Conservation (phyloP, 2,797 vertebrate genomes). For the Microctenopoma lineatum region DNA sequence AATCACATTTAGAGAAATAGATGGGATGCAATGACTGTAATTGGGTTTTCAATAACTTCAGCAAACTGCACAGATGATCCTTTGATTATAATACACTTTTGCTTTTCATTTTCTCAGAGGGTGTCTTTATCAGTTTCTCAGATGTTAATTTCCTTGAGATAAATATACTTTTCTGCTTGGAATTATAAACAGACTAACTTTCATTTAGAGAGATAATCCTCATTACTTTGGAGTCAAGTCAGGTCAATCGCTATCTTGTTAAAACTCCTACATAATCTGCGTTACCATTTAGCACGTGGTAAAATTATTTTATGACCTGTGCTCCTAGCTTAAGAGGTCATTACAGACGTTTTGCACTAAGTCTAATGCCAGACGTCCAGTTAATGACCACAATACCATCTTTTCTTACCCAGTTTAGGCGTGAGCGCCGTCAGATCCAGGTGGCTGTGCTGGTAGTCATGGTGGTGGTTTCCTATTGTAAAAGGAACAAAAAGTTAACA, state of each 20-base stretch:
- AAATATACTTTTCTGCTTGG: constrained; percentile 46
- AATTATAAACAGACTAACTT: constrained; percentile 38
- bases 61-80: constrained; percentile 52
- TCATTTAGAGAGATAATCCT: constrained; percentile 21
- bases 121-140: constrained; percentile 48
- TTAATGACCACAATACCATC: neutral
- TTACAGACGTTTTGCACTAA: neutral
- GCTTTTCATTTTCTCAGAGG: constrained; percentile 52
- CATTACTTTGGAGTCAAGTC: constrained; percentile 28
- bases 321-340: neutral
- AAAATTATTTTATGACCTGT: neutral
- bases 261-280: constrained; percentile 3
- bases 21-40: constrained; percentile 58
- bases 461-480: constrained; percentile 90
- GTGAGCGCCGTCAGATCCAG: constrained; percentile 92
- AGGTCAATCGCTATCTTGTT: constrained; percentile 4
- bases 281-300: neutral
- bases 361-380: neutral
- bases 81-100: constrained; percentile 59
- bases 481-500: constrained; percentile 50
- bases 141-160: constrained; percentile 66
- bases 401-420: constrained; percentile 91
- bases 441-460: constrained; percentile 91
- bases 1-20: constrained; percentile 66
- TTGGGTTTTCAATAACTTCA: constrained; percentile 67